Base-by-base conservation (phyloP, 92 coral and sea anemone genomes). In the Epizoanthus ramosus region DNA sequence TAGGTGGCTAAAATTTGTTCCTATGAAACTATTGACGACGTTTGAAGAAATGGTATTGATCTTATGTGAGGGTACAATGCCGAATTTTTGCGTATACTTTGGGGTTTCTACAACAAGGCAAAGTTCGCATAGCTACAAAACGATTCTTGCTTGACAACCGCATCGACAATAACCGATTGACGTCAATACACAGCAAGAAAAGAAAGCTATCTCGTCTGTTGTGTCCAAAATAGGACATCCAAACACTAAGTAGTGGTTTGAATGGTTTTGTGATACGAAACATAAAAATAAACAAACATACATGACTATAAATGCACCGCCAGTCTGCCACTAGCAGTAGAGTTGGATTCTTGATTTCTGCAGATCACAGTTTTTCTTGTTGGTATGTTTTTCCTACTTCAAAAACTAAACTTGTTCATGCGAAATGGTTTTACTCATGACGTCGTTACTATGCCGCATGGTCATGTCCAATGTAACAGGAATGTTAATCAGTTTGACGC, bases 111-210 rank as follows among this genome's bases (percentile, higher is more conserved):
- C 54, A 77, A 77, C 71, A 77, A 77, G 63, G 24, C n/a, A 3
- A 37, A 61, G 70, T 76, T 61, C 31, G 71, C 58, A 6, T 60
- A 59, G 82, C n/a, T 77, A 63, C 71, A 31, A 61, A 22, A 25
- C 19, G 19, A 9, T 24, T n/a, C 13, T 61, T 61, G 71, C 82
- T 35, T 41, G 70, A 43, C 59, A 50, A 37, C 71, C 18, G 10
- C 19, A 28, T 7, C 25, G 23, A 24, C 59, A 35, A 59, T 77
- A 59, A 37, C 7, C 39, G 71, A 60, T n/a, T 77, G 82, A 77
- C 82, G 82, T 77, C 82, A 77, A 16, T 12, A 50, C 71, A 41
- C 82, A 77, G 82, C 71, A 15, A 77, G 82, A 77, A 35, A 17
- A 43, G 66, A 77, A 61, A 4, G 41, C 57, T 5, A 57, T 16